Percentiles rank a stretch among this genome's conserved stretches.
These are phyloP conservation scores for Eupithecia subumbrata DNA, from an alignment of 2,888 invertebrate species.

Conservation along the genomic window DNA sequence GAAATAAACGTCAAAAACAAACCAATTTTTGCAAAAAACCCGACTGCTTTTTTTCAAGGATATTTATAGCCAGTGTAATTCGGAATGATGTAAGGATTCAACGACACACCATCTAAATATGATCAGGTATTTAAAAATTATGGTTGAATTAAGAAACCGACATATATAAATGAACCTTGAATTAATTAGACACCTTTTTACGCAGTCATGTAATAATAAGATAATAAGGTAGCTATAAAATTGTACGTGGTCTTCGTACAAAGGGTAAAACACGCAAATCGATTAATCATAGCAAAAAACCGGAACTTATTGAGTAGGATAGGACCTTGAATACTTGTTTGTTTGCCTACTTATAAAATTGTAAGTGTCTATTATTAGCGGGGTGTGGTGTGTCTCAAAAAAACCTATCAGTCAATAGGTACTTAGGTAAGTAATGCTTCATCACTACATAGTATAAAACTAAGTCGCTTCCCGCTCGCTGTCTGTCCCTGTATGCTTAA, in stretches of 20 bases:
- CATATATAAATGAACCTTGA: background rate
- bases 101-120: too few species aligned
- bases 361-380: background rate
- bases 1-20: background rate
- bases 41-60: too few species aligned
- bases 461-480: too few species aligned
- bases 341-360: background rate
- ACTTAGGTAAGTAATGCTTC: background rate
- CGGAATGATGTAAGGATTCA: too few species aligned
- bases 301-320: constrained; percentile 30
- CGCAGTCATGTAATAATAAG: background rate
- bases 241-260: background rate
- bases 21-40: background rate
- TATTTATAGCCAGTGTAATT: too few species aligned
- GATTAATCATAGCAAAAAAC: constrained; percentile 29
- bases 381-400: background rate
- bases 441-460: too few species aligned
- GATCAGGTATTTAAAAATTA: too few species aligned
- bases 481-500: too few species aligned
- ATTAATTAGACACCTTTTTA: background rate
- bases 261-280: constrained; percentile 18
- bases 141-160: background rate
- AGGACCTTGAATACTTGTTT: constrained; percentile 29
- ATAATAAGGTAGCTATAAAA: background rate
- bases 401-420: background rate